A percentile compares a stretch with the other conserved stretches of the same genome.
Evolutionary conservation across 23 tunicate genomes (phyloP).

Genomic region (Styela plicata): DNA sequence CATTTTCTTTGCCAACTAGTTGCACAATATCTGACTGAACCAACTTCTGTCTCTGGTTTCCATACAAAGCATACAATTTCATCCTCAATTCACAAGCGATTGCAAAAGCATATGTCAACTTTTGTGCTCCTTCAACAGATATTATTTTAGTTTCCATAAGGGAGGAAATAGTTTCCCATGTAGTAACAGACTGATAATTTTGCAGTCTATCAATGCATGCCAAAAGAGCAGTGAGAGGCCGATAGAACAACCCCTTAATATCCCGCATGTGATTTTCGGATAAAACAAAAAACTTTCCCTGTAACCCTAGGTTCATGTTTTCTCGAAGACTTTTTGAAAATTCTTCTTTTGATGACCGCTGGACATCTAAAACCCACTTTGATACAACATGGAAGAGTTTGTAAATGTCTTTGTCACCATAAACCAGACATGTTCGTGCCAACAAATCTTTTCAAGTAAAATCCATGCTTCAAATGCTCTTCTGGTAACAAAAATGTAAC

Average conservation of each 20-base stretch:
- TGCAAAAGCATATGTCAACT: neutral
- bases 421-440: constrained; percentile 27
- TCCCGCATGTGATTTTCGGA: neutral
- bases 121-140: neutral
- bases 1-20: neutral
- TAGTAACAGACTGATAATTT: neutral
- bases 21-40: neutral
- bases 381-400: neutral
- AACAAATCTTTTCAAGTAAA: constrained; percentile 31
- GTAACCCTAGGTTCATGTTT: neutral
- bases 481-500: constrained; percentile 19
- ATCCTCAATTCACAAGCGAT: neutral
- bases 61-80: neutral
- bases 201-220: neutral
- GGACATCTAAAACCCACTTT: neutral
- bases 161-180: neutral
- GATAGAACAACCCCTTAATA: neutral
- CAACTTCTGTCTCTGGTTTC: neutral
- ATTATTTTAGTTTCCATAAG: neutral
- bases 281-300: neutral
- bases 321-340: neutral
- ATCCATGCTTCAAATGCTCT: constrained; percentile 20
- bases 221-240: neutral
- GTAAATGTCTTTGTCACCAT: constrained; percentile 22
- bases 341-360: neutral